phyloP scores from a whole-genome alignment of 2,888 invertebrate species.

The Pseudeuparius sepicola region DNA sequence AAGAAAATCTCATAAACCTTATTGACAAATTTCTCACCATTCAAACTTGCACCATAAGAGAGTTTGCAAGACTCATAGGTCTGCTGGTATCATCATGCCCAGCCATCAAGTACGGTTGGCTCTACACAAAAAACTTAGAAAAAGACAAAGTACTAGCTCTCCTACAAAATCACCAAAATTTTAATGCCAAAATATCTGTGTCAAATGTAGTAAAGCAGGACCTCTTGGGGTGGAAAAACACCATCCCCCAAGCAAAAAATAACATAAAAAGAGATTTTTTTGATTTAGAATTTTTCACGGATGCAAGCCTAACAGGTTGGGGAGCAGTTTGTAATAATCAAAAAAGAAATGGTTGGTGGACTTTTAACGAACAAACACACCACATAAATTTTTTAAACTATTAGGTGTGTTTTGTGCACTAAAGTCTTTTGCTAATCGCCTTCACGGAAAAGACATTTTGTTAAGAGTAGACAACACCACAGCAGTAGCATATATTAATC shows the following conservation, averaged over 20 bases:
- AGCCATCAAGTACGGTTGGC: slow-evolving; percentile 5
- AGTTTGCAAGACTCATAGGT: slow-evolving; percentile 7
- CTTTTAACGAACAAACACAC: background rate
- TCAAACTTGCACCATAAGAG: slow-evolving; percentile 5
- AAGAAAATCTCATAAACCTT: slow-evolving; percentile 1
- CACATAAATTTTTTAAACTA: slow-evolving; percentile 8
- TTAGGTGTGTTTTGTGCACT: background rate
- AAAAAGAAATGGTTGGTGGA: slow-evolving; percentile 3
- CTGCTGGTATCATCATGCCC: slow-evolving; percentile 1
- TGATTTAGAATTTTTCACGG: slow-evolving; percentile 4
- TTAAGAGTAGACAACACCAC: too few species aligned
- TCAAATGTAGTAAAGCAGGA: background rate
- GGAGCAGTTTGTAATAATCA: slow-evolving; percentile 1
- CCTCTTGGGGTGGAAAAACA: background rate
- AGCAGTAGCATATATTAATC: too few species aligned
- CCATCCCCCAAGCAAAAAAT: too few species aligned
- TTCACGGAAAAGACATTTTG: slow-evolving; percentile 6
- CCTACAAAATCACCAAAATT: background rate
- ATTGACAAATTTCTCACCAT: background rate
- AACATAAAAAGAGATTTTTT: too few species aligned
- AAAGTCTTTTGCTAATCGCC: too few species aligned
- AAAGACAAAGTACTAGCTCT: slow-evolving; percentile 9
- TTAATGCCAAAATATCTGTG: slow-evolving; percentile 1
- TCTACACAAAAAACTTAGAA: slow-evolving; percentile 9
- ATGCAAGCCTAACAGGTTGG: slow-evolving; percentile 7